Evolutionary conservation across 2,888 invertebrate genomes (phyloP), one percentile per base, ranked within the genome.

Genomic region (Tridacna crocea): DNA sequence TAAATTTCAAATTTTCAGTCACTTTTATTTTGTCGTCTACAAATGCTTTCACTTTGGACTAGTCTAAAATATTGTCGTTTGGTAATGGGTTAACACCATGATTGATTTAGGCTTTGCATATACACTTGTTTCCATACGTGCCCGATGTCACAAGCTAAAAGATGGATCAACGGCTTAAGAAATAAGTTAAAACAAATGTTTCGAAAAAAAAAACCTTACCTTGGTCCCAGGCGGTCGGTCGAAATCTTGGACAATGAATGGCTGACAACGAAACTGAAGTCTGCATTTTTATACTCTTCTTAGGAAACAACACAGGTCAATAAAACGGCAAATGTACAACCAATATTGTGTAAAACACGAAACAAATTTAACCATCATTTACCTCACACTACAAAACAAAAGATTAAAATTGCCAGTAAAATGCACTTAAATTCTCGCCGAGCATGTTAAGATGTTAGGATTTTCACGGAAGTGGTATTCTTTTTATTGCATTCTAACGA

Each of bases 371-470:
- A 8, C 8, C 36, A 36, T 36, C 36, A 36, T 36, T 36, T 36
- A 36, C 2, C 36, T 8, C 36, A 36, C 8, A 36, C 36, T 36
- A 36, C 36, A 36, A 2, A 36, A 36, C 2, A 36, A 36, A 22
- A 24, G 22, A 51, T 51, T 51, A 51, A 51, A 12, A 22, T 24
- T 61, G 22, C 24, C 15, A 4, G 61, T 61, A 61, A n/a, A 24
- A 51, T 26, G 26, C 70, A 70, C 48, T 24, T 51, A 51, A 70
- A 51, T 70, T 70, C 70, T 70, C 70, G 22, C 70, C 24, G n/a
- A 51, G 51, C 70, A 70, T 70, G 70, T 70, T 22, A 70, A 70
- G 70, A 70, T 70, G 70, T 70, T 70, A 70, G 47, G 26, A 22
- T 6, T 19, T 22, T n/a, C 19, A 24, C 70, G 70, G 70, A 70